Percentiles rank a stretch among this genome's conserved stretches.
phyloP scores from a whole-genome alignment of 2,113 vertebrate genomes.

The Riparia riparia region DNA sequence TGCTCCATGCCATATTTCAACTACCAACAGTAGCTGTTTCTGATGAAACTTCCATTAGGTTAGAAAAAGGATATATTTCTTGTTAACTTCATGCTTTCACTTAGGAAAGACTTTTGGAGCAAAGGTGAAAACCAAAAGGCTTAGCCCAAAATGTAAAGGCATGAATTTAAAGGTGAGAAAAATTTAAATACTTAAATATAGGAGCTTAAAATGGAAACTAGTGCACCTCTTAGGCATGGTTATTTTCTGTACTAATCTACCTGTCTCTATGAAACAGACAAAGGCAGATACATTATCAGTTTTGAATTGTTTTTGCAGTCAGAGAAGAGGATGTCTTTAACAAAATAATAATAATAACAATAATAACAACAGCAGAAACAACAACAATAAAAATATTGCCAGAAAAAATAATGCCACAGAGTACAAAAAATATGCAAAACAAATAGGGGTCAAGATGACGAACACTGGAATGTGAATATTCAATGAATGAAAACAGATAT shows the following conservation, averaged over 20 bases:
- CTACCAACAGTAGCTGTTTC: neutral
- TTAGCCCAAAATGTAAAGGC: neutral
- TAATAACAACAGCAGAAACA: neutral
- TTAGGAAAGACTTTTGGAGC: neutral
- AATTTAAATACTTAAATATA: neutral
- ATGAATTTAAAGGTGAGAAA: neutral
- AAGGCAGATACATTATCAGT: neutral
- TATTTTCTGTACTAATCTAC: neutral
- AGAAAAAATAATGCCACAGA: neutral
- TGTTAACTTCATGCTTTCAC: neutral
- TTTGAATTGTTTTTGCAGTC: neutral
- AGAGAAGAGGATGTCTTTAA: neutral
- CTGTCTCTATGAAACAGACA: neutral
- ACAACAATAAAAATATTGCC: neutral
- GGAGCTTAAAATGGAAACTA: neutral
- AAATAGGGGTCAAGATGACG: constrained; percentile 18
- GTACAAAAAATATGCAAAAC: neutral
- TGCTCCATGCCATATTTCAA: neutral
- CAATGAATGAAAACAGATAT: constrained; percentile 44
- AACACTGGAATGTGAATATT: constrained; percentile 46
- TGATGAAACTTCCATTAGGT: neutral
- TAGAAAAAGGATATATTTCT: neutral
- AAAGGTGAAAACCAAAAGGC: neutral
- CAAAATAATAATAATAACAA: neutral
- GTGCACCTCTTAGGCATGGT: neutral